These are phyloP conservation scores for Xenops minutus DNA, from an alignment of 2,797 vertebrate genomes.

Conservation along the genomic window DNA sequence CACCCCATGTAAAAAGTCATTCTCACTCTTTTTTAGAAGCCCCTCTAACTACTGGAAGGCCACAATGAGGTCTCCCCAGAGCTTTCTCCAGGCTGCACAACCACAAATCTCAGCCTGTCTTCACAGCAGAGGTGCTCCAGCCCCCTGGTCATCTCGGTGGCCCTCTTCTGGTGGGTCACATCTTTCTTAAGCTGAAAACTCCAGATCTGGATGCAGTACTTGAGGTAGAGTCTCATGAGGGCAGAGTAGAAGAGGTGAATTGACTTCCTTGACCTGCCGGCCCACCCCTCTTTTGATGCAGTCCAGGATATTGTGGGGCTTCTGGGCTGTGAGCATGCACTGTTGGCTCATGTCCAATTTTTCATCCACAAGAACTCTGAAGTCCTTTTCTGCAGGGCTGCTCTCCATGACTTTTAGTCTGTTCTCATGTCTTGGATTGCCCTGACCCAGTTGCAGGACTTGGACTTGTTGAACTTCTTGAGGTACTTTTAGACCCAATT, in stretches of 20 bases:
- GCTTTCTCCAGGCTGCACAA: neutral
- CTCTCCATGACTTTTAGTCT: neutral
- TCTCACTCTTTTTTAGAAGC: neutral
- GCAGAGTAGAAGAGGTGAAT: neutral
- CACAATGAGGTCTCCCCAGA: neutral
- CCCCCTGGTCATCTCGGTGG: neutral
- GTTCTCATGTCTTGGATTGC: neutral
- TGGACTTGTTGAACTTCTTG: neutral
- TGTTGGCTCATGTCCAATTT: neutral
- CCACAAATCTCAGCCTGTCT: neutral
- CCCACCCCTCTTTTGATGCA: neutral
- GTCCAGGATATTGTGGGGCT: neutral
- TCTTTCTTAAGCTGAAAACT: neutral
- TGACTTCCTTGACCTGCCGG: neutral
- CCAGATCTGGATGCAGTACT: neutral
- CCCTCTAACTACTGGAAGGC: neutral
- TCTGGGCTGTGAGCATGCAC: neutral
- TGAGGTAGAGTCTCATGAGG: neutral
- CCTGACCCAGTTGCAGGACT: neutral
- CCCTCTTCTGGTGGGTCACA: neutral
- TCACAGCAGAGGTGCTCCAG: neutral
- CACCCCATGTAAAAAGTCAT: accelerated
- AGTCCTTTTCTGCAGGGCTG: neutral
- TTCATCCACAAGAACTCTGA: neutral
- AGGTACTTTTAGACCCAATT: neutral